A percentile compares a stretch with the other conserved stretches of the same genome.
phyloP scores from a whole-genome alignment of 2,888 invertebrate genomes.

The Brachypterus glaber region DNA sequence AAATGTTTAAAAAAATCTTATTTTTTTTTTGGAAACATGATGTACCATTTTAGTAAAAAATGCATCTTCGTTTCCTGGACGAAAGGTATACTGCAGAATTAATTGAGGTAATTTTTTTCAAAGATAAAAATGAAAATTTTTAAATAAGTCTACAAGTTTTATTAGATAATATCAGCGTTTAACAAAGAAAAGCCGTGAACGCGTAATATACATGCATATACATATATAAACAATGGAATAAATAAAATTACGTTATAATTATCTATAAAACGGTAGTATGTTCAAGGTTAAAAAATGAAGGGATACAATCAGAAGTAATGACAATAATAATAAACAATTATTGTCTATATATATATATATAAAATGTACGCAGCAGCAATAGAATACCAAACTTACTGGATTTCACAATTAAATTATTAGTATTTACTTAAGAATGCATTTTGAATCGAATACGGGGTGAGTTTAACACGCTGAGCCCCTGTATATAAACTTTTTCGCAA shows the following conservation, averaged over 20 bases:
- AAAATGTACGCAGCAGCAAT: constrained; percentile 24
- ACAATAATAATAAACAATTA: constrained; percentile 20
- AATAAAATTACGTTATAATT: constrained; percentile 37
- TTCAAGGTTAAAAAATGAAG: constrained; percentile 33
- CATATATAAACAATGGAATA: constrained; percentile 35
- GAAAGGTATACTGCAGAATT: too few relatives aligned
- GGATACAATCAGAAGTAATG: constrained; percentile 21
- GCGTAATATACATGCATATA: too few relatives aligned
- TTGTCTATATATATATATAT: too few relatives aligned
- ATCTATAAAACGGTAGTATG: constrained; percentile 35
- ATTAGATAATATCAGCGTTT: constrained; percentile 22
- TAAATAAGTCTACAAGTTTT: constrained; percentile 6
- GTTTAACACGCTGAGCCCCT: too few relatives aligned
- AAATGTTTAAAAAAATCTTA: neutral
- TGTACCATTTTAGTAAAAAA: constrained; percentile 7
- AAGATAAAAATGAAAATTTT: too few relatives aligned
- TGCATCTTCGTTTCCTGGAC: too few relatives aligned
- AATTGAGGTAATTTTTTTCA: too few relatives aligned
- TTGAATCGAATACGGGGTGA: too few relatives aligned
- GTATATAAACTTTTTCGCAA: too few relatives aligned
- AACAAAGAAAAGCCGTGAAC: constrained; percentile 35
- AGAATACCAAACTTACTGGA: constrained; percentile 18
- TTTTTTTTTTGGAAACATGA: neutral
- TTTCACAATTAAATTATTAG: constrained; percentile 20
- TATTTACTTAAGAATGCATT: constrained; percentile 14